Evolutionary conservation across 2,797 vertebrate genomes (phyloP).

Genomic region (Chloroceryle inda): DNA sequence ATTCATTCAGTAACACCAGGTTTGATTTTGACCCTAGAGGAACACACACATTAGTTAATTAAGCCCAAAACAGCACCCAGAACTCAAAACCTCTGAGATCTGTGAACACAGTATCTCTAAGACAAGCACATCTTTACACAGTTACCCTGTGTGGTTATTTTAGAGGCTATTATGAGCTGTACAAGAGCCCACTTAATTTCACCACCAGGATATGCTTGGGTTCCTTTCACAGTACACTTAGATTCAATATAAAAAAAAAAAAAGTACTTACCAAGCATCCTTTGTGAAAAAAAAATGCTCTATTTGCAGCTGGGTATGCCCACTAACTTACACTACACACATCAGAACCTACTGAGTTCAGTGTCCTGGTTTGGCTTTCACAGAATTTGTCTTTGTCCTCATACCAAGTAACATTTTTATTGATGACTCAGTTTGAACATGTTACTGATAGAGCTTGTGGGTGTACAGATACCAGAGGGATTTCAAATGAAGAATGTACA

Average conservation of each 20-base stretch:
- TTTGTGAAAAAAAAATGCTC: neutral
- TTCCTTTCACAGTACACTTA: neutral
- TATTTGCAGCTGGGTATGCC: neutral
- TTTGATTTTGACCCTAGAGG: neutral
- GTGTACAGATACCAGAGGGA: slow-evolving; percentile 2
- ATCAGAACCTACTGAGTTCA: neutral
- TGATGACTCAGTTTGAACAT: slow-evolving; percentile 42
- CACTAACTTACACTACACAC: neutral
- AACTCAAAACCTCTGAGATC: neutral
- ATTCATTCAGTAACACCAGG: neutral
- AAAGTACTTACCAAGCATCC: neutral
- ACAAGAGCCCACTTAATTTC: neutral
- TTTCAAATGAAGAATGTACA: neutral
- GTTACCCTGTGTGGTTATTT: neutral
- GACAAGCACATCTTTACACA: neutral
- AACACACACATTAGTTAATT: neutral
- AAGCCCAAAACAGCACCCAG: neutral
- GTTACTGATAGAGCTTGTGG: slow-evolving; percentile 31
- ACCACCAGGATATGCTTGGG: neutral
- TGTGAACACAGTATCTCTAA: neutral
- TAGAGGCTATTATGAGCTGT: accelerated
- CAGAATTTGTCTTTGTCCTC: slow-evolving; percentile 22
- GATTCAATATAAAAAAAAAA: neutral
- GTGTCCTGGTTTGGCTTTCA: slow-evolving; percentile 43
- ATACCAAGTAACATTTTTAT: neutral